A percentile compares a stretch with the other conserved stretches of the same genome.
Conservation (phyloP, 2,113 vertebrate genomes). For the Dicerorhinus sumatrensis region DNA sequence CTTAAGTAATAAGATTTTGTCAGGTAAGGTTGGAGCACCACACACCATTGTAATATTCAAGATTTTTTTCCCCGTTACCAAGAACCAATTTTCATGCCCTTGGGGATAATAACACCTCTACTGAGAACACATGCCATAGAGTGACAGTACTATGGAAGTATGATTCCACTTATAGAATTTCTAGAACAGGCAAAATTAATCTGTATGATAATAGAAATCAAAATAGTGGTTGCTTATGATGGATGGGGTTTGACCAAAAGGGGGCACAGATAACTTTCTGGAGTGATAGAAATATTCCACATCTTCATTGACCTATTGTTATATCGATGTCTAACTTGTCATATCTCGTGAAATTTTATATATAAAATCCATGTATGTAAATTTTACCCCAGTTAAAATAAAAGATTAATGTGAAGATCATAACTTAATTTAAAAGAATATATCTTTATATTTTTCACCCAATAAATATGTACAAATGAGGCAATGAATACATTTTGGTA, state of each 20-base stretch:
- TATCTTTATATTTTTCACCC: not conserved
- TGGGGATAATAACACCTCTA: not conserved
- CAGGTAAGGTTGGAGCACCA: not conserved
- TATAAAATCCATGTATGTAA: not conserved
- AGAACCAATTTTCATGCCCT: not conserved
- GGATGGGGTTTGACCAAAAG: not conserved
- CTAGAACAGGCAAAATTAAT: not conserved
- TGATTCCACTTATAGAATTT: not conserved
- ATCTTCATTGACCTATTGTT: not conserved
- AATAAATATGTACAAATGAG: not conserved
- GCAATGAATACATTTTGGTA: not conserved
- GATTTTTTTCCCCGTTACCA: not conserved
- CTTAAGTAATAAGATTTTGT: not conserved
- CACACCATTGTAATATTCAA: not conserved
- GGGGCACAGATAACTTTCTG: not conserved
- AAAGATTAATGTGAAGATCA: not conserved
- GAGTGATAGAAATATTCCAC: not conserved
- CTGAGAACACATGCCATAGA: not conserved
- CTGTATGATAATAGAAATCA: not conserved
- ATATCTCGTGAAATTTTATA: not conserved
- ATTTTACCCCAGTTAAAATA: not conserved
- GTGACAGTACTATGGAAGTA: not conserved
- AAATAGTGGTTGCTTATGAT: not conserved
- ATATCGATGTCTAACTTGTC: not conserved
- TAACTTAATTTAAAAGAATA: not conserved